Conservation (phyloP, 2,797 vertebrate species). For the Anomalospiza imberbis region DNA sequence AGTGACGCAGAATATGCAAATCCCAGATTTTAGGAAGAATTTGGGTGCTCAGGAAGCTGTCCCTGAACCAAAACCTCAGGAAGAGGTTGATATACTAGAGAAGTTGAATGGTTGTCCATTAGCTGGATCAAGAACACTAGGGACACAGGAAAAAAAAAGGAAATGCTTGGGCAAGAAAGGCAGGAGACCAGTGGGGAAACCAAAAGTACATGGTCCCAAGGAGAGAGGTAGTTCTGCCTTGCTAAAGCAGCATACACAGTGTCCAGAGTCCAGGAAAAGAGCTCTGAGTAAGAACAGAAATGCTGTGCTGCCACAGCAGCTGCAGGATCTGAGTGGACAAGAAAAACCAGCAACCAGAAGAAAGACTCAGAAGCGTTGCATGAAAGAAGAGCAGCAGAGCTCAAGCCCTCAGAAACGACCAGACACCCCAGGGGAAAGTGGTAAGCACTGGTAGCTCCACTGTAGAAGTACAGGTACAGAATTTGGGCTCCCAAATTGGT, state of each 20-base stretch:
- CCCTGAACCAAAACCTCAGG: not conserved
- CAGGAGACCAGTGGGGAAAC: not conserved
- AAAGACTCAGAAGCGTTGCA: accelerated
- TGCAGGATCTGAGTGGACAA: not conserved
- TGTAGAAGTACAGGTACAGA: not conserved
- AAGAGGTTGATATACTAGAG: not conserved
- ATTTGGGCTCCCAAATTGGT: not conserved
- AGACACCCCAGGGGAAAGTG: not conserved
- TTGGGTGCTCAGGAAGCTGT: not conserved
- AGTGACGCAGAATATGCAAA: not conserved
- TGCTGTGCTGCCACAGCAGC: not conserved
- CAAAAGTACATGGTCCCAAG: not conserved
- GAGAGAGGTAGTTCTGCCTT: not conserved
- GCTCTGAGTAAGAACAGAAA: not conserved
- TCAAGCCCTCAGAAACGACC: not conserved
- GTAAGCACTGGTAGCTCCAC: not conserved
- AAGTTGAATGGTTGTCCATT: not conserved
- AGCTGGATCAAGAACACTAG: not conserved
- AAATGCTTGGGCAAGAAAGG: not conserved
- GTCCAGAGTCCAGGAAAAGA: not conserved
- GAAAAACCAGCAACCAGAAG: not conserved
- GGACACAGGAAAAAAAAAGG: not conserved
- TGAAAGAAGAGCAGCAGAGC: not conserved
- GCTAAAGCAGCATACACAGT: not conserved
- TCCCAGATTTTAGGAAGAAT: not conserved